Base-by-base conservation (phyloP, 1,140 invertebrate species). In the Rhopalosiphum maidis region DNA sequence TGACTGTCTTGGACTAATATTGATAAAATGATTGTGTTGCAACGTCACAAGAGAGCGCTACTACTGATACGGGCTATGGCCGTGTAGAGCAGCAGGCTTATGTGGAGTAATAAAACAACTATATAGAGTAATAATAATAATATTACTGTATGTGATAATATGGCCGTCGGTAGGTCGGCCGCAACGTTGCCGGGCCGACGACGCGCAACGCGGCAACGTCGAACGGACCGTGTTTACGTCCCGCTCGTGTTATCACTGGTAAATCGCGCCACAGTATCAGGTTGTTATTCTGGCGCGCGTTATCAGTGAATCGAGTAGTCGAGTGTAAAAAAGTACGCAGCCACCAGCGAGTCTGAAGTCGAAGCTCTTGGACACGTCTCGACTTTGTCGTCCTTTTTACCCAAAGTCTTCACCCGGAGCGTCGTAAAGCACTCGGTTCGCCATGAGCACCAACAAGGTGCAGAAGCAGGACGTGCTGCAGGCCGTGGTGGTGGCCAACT, bases 401-500 rank as follows among this genome's bases (percentile, higher is more conserved):
- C 37, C 37, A 37, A 37, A 37, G 0, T 37, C 1, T 37, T 37
- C 37, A 37, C 37, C 37, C 37, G 37, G 3, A 41, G 3, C 2
- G 3, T 41, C 41, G 41, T 41, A 41, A 41, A 41, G 41, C 41
- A 41, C 41, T 41, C 41, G 41, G 21, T 18, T 22, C 37, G 35
- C 35, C 89, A 68, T 68, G 89, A 54, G 46, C 51, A n/a, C 86
- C 7, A n/a, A 0, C n/a, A 91, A 90, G 37, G 46, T 93, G 25
- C 30, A 94, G 25, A 94, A 94, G 51, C 90, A 89, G 46, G 93
- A 94, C 48, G 46, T 89, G 11, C 37, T 94, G 37, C 93, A 94
- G 96, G 98, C 98, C 46, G 96, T 99, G 22, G 96, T 99, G 1
- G 96, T 99, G 89, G 97, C 97, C 87, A 98, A 99, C 95, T 97